Conservation (phyloP, 2,888 invertebrate genomes). For the Drosophila kambysellisi region DNA sequence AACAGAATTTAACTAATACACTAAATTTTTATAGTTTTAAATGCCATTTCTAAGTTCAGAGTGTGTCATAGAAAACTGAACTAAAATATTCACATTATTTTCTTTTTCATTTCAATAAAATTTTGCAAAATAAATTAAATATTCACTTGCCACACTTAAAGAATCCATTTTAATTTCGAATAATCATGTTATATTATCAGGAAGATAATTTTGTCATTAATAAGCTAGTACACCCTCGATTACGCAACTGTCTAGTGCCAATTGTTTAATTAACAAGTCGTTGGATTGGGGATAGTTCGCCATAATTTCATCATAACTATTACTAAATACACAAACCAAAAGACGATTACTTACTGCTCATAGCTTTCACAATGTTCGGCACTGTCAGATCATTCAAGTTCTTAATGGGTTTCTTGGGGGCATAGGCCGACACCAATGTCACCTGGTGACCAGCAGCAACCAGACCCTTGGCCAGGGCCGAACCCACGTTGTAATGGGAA, state of each 20-base stretch:
- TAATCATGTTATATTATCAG: no score
- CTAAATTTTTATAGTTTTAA: not conserved
- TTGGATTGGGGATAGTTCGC: not conserved
- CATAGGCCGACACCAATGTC: slow-evolving; percentile 81
- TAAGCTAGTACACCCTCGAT: not conserved
- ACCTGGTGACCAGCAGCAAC: slow-evolving; percentile 84
- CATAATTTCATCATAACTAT: not conserved
- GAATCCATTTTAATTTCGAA: not conserved
- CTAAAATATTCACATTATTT: not conserved
- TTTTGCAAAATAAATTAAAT: not conserved
- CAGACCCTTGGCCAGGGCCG: slow-evolving; percentile 82
- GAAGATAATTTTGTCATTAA: not conserved
- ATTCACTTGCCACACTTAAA: no score
- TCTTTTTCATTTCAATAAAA: not conserved
- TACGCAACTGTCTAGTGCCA: not conserved
- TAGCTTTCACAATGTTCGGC: slow-evolving; percentile 36
- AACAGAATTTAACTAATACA: no score
- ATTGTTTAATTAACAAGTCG: not conserved
- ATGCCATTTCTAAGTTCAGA: not conserved
- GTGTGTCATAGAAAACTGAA: not conserved
- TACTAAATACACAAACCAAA: not conserved
- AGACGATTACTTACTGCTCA: slow-evolving; percentile 53
- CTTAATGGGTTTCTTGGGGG: slow-evolving; percentile 73
- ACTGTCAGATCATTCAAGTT: slow-evolving; percentile 74
- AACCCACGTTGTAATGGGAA: slow-evolving; percentile 82